Conservation (phyloP, 2,113 vertebrate species). For the Microtus pennsylvanicus region DNA sequence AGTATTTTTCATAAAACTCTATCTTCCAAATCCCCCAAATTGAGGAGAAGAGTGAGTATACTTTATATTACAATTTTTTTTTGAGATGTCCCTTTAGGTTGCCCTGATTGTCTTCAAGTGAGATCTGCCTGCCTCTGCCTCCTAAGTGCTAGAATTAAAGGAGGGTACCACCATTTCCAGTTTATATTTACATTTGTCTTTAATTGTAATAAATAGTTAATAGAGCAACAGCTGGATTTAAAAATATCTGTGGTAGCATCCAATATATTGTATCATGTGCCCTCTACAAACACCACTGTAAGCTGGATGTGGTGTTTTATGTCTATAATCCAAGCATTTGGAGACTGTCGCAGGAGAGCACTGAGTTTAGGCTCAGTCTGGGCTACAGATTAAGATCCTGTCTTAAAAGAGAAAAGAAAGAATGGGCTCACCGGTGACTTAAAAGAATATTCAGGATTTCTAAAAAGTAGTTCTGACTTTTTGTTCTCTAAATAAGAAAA, state of each 20-base stretch:
- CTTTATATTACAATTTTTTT: background rate
- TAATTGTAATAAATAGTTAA: background rate
- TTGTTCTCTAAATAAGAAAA: too few species aligned
- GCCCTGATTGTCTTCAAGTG: background rate
- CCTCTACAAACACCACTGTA: background rate
- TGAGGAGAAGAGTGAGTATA: slow-evolving; percentile 2
- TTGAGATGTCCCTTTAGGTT: background rate
- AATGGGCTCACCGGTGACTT: too few species aligned
- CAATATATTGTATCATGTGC: background rate
- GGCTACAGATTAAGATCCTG: background rate
- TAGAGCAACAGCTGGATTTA: background rate
- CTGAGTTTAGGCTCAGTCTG: background rate
- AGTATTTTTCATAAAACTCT: background rate
- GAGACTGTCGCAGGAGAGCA: background rate
- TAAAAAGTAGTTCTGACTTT: too few species aligned
- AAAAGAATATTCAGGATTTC: too few species aligned
- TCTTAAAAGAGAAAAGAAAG: too few species aligned
- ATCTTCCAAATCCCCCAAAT: background rate
- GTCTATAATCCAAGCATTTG: background rate
- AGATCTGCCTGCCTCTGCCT: background rate
- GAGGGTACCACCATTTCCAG: background rate
- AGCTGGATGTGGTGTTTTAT: background rate
- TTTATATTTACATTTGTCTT: slow-evolving; percentile 28
- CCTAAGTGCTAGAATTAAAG: background rate
- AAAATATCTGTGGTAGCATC: background rate